Base-by-base conservation (phyloP, 1,140 invertebrate species). In the Bombus sibiricus region DNA sequence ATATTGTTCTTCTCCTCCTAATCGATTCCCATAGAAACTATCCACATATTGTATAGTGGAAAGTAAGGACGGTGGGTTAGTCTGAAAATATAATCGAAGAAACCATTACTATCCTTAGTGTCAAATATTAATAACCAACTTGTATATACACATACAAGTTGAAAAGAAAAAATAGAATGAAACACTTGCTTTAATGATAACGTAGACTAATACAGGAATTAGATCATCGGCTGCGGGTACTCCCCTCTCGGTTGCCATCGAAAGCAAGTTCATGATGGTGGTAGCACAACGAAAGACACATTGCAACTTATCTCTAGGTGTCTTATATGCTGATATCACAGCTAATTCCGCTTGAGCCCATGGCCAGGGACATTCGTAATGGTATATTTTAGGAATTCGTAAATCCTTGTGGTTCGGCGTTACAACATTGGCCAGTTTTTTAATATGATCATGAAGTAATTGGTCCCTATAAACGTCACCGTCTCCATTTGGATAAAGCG, bases 211-310 rank as follows among this genome's bases (percentile, higher is more conserved):
- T 37, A 99, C 98, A 22, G 99, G 99, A 92, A 99, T 98, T 89
- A 99, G 97, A 96, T 99, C 99, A 95, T 99, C 99, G 5, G 99
- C 99, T 39, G 99, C 98, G 25, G 99, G 98, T n/a, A 98, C 97
- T 5, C 96, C 96, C 89, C 97, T 97, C 86, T 96, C 96, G 72
- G 96, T 97, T 39, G 97, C 97, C 95, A 99, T 97, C 37, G 97
- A 97, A 77, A 99, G 95, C 77, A 99, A 95, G 93, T 99, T 98
- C 97, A 99, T 98, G 83, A 99, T 99, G 88, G 98, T 98, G 10
- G 97, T 97, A 71, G 98, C 98, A 93, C 98, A 99, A 32, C 98
- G 97, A 89, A 97, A 96, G 64, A 99, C 97, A 91, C 97, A 97
- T 83, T 97, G 96, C n/a, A 99, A 96, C 96, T 99, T 99, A 94